phyloP scores from a whole-genome alignment of 1,140 invertebrate genomes.

The Caenorhabditis elegans region DNA sequence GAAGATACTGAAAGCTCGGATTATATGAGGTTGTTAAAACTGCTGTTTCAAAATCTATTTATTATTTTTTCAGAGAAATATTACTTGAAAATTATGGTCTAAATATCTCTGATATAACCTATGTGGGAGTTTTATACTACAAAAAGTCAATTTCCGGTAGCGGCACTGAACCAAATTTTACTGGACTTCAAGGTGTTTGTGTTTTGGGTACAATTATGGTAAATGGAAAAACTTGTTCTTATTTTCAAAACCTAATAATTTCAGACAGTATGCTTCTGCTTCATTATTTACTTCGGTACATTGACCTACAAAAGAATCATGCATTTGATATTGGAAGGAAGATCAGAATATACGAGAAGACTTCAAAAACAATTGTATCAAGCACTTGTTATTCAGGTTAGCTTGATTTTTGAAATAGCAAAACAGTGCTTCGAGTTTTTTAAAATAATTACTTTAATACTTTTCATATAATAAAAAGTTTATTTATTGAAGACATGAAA shows the following conservation, averaged over 20 bases:
- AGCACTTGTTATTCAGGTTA: not conserved
- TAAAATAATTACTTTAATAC: too few species aligned
- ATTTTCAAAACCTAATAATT: not conserved
- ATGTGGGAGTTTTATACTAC: not conserved
- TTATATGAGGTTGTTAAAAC: constrained; percentile 11
- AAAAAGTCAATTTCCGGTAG: not conserved
- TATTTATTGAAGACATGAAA: too few species aligned
- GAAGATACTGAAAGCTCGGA: not conserved
- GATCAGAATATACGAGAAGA: not conserved
- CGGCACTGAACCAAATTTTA: not conserved
- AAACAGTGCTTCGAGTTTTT: too few species aligned
- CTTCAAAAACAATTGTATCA: not conserved
- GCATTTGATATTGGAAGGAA: not conserved
- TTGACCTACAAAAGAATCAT: not conserved
- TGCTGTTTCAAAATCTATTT: not conserved
- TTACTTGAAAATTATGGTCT: not conserved
- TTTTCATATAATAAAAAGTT: too few species aligned
- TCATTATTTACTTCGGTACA: not conserved
- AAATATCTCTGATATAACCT: not conserved
- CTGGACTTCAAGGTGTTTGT: not conserved
- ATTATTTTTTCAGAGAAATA: not conserved
- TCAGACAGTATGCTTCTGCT: not conserved
- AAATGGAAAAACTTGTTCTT: too few species aligned
- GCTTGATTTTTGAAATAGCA: not conserved
- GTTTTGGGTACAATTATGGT: not conserved